These are phyloP conservation scores for Uloborus plumipes DNA, from an alignment of 2,888 invertebrate species.

Conservation along the genomic window DNA sequence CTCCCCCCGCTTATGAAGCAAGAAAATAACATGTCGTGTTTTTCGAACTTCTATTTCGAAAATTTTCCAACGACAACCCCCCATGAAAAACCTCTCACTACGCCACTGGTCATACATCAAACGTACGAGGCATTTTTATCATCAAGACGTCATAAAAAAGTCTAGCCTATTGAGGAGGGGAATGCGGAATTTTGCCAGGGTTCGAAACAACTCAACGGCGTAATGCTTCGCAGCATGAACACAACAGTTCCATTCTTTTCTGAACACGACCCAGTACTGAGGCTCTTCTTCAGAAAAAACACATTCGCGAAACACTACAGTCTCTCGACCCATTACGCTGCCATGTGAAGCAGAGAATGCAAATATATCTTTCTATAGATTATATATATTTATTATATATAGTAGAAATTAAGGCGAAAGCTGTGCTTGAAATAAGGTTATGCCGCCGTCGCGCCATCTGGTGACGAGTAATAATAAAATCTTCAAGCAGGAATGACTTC, in stretches of 20 bases:
- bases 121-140: too few relatives aligned
- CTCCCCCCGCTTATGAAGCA: too few relatives aligned
- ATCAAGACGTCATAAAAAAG: too few relatives aligned
- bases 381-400: conserved; percentile 63
- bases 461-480: conserved; percentile 65
- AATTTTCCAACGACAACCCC: too few relatives aligned
- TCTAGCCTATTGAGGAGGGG: too few relatives aligned
- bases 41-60: too few relatives aligned
- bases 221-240: conserved; percentile 63
- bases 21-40: too few relatives aligned
- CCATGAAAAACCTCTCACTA: too few relatives aligned
- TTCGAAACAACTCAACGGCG: conserved; percentile 44
- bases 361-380: conserved; percentile 64
- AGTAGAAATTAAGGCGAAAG: conserved; percentile 65
- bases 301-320: conserved; percentile 50
- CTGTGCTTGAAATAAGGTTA: conserved; percentile 65
- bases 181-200: conserved; percentile 26
- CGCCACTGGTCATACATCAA: too few relatives aligned
- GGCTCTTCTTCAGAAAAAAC: conserved; percentile 38
- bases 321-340: conserved; percentile 52
- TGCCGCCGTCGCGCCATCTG: conserved; percentile 64
- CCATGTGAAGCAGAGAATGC: conserved; percentile 65
- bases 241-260: conserved; percentile 35
- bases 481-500: conserved; percentile 63
- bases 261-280: conserved; percentile 38